These are phyloP conservation scores for Lepidotrigona ventralis DNA, from an alignment of 1,140 invertebrate genomes.

Conservation along the genomic window DNA sequence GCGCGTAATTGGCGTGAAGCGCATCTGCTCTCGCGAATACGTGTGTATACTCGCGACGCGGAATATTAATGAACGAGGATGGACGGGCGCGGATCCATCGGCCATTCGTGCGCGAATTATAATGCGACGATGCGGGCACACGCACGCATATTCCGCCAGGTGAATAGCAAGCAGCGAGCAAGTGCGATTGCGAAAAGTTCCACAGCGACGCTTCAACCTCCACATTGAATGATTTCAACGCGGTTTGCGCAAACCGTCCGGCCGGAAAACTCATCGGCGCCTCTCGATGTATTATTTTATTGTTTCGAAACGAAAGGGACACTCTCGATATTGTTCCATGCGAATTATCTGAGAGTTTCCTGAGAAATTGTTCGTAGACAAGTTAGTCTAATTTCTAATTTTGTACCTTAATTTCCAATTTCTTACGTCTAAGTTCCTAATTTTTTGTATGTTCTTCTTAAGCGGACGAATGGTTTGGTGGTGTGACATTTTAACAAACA, in stretches of 20 bases:
- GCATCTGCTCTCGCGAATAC: constrained; percentile 39
- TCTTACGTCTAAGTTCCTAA: no score
- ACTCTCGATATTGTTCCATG: background rate
- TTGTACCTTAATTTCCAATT: no score
- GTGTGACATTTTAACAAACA: no score
- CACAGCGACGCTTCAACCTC: constrained; percentile 28
- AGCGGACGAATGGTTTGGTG: no score
- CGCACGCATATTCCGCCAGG: constrained; percentile 41
- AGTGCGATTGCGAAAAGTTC: constrained; percentile 50
- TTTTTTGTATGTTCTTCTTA: no score
- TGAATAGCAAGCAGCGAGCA: constrained; percentile 59
- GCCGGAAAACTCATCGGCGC: background rate
- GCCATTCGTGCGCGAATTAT: constrained; percentile 47
- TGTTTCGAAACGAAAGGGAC: background rate
- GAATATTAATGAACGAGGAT: constrained; percentile 44
- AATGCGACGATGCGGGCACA: constrained; percentile 44
- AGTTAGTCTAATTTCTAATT: no score
- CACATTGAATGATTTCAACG: constrained; percentile 35
- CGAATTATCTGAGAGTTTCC: background rate
- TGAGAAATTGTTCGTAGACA: background rate
- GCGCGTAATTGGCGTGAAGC: constrained; percentile 37
- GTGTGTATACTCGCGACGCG: constrained; percentile 29
- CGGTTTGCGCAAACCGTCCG: constrained; percentile 34
- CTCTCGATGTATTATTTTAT: no score
- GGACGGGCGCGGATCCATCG: constrained; percentile 40